Evolutionary conservation across 2,113 vertebrate genomes (phyloP).

Genomic region (Indri indri): DNA sequence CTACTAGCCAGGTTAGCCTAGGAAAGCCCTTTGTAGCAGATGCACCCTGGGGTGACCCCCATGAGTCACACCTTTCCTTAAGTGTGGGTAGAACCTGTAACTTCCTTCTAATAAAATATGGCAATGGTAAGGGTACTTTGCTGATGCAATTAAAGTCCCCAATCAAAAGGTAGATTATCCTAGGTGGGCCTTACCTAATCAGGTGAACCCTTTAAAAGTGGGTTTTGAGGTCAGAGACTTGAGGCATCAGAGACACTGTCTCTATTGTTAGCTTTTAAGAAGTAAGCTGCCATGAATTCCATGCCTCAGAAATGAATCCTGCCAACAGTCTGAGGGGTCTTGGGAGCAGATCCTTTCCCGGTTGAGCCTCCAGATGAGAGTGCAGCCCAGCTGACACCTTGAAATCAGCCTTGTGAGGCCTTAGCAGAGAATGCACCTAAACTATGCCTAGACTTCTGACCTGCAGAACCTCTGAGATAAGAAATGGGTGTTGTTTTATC

Average conservation of each 20-base stretch:
- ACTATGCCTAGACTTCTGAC: neutral
- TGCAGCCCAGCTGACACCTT: neutral
- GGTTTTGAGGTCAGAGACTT: neutral
- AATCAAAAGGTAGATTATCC: neutral
- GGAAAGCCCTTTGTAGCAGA: no score
- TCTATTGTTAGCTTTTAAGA: neutral
- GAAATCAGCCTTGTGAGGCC: neutral
- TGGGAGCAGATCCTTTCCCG: neutral
- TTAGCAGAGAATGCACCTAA: neutral
- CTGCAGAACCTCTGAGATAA: neutral
- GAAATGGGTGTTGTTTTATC: neutral
- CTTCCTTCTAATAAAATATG: no score
- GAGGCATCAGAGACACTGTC: neutral
- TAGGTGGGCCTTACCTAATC: neutral
- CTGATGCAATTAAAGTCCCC: neutral
- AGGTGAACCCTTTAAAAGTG: neutral
- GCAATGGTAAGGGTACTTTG: neutral
- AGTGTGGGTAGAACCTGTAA: neutral
- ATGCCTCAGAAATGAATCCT: neutral
- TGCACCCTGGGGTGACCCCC: neutral
- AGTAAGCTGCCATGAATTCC: neutral
- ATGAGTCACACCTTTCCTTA: no score
- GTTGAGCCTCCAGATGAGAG: no score
- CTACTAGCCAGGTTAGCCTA: neutral
- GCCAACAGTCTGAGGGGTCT: neutral